A percentile compares a stretch with the other conserved stretches of the same genome.
Evolutionary conservation across 2,888 invertebrate species (phyloP).

Genomic region (Enchytraeus crypticus): DNA sequence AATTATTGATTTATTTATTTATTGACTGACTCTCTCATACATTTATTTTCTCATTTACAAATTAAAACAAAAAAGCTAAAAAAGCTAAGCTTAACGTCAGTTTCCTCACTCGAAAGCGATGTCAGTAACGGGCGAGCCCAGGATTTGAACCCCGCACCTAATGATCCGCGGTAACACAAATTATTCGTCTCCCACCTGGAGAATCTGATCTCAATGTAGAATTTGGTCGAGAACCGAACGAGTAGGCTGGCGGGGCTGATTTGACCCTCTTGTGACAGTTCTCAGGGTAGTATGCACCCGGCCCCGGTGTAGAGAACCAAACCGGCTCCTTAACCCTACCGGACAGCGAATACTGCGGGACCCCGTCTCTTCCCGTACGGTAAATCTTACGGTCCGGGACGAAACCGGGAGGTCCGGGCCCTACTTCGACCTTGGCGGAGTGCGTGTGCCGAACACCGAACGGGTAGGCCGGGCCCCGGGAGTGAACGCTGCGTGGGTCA

Average conservation of each 20-base stretch:
- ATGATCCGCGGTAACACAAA: no score
- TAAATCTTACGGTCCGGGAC: slow-evolving; percentile 28
- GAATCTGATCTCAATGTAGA: no score
- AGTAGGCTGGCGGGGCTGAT: slow-evolving; percentile 34
- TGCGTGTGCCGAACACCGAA: slow-evolving; percentile 30
- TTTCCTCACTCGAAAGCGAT: no score
- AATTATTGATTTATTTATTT: no score
- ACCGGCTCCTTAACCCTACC: slow-evolving; percentile 31
- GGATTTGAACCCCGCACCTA: no score
- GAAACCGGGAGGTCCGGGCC: slow-evolving; percentile 26
- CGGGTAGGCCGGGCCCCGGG: slow-evolving; percentile 28
- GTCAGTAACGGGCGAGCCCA: no score
- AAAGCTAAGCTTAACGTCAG: no score
- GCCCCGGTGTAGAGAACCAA: slow-evolving; percentile 41
- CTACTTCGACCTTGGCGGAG: neutral
- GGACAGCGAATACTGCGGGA: slow-evolving; percentile 44
- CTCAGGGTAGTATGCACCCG: slow-evolving; percentile 45
- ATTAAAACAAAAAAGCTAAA: no score
- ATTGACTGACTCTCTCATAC: no score
- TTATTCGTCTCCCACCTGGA: no score
- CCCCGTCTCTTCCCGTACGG: slow-evolving; percentile 40
- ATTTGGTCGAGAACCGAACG: slow-evolving; percentile 43
- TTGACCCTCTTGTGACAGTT: slow-evolving; percentile 4
- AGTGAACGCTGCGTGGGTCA: slow-evolving; percentile 33
- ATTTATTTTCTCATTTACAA: no score